phyloP scores from a whole-genome alignment of 2,797 vertebrate genomes.

The Pteropus rufus region DNA sequence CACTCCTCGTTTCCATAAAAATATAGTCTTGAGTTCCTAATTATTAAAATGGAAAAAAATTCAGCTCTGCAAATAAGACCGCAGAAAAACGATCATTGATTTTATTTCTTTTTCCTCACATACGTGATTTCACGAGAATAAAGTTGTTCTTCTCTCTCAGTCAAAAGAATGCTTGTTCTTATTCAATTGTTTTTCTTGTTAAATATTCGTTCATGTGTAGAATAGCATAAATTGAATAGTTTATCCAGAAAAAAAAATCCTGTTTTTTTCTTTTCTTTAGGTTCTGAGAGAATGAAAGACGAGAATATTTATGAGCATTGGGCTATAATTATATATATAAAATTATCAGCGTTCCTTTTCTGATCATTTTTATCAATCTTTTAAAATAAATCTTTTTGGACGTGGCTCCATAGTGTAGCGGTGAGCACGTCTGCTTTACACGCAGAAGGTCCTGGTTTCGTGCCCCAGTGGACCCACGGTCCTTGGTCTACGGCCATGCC shows the following conservation, averaged over 20 bases:
- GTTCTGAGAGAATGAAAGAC: not conserved
- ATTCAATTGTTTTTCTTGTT: not conserved
- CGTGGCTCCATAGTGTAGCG: no score
- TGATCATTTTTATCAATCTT: not conserved
- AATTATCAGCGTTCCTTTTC: not conserved
- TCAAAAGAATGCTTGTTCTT: constrained; percentile 35
- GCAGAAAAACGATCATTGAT: not conserved
- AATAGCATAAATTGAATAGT: not conserved
- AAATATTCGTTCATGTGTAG: not conserved
- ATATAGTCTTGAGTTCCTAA: not conserved
- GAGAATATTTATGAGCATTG: not conserved
- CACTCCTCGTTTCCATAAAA: not conserved
- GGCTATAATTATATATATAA: not conserved
- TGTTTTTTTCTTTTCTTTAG: not conserved
- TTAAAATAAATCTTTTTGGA: not conserved
- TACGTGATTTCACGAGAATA: not conserved
- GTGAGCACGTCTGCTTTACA: no score
- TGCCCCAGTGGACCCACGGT: no score
- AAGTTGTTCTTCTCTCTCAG: not conserved
- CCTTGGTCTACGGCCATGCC: no score
- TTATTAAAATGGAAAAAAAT: not conserved
- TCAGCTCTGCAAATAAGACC: not conserved
- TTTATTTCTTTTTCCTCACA: not conserved
- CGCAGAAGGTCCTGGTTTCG: no score
- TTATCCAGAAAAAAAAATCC: not conserved